Percentiles rank a stretch among this genome's conserved stretches.
Evolutionary conservation across 2,113 vertebrate species (phyloP).

Genomic region (Corynorhinus townsendii): DNA sequence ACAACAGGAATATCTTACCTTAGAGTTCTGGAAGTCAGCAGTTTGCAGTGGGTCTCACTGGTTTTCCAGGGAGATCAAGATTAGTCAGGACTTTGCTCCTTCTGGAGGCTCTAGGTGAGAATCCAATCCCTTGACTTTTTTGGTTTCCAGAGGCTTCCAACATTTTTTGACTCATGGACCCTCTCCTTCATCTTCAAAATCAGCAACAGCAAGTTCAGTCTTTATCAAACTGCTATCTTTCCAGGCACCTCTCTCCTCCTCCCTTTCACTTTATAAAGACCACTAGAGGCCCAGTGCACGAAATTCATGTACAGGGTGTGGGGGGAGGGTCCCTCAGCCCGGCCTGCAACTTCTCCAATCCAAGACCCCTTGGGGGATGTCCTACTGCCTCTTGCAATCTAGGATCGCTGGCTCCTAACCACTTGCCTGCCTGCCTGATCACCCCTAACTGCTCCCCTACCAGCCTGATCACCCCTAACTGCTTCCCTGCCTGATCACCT

Average conservation of each 20-base stretch:
- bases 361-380: no score
- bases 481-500: no score
- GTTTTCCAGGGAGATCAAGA: neutral
- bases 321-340: no score
- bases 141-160: neutral
- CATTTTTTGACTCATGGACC: no score
- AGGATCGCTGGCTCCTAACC: no score
- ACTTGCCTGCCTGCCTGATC: no score
- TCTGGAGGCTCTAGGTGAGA: neutral
- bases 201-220: rapidly evolving
- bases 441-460: no score
- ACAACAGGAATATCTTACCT: neutral
- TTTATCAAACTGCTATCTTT: rapidly evolving
- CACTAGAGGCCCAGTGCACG: no score
- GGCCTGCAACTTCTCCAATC: no score
- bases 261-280: neutral
- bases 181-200: neutral
- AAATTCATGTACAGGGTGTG: no score
- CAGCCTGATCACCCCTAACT: no score
- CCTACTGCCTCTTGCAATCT: no score
- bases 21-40: neutral
- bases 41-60: neutral
- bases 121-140: neutral
- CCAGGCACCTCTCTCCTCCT: rapidly evolving
- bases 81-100: neutral